phyloP scores from a whole-genome alignment of 1,140 invertebrate genomes.

The Drosophila gunungcola region DNA sequence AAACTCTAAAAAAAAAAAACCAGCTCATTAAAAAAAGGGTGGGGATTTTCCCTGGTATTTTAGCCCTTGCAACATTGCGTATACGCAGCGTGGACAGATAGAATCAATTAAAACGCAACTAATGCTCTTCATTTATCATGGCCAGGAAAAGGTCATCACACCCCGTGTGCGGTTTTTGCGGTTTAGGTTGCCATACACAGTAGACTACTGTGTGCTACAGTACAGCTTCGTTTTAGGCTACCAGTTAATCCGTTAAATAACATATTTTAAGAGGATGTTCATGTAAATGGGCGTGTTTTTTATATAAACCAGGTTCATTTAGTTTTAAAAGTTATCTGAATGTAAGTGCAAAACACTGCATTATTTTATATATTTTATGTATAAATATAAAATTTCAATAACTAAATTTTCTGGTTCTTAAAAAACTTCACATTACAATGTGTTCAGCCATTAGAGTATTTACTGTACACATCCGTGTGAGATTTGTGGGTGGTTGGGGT shows the following conservation, averaged over 20 bases:
- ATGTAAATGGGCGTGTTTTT: no score
- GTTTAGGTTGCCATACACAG: conserved; percentile 9
- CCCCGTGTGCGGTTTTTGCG: conserved; percentile 29
- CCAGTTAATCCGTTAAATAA: no score
- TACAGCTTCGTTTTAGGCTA: background rate
- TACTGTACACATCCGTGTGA: conserved; percentile 5
- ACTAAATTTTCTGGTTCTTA: no score
- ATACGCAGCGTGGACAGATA: conserved; percentile 48
- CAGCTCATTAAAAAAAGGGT: conserved; percentile 19
- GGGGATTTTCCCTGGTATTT: conserved; percentile 13
- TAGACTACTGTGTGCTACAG: background rate
- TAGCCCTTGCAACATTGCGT: conserved; percentile 32
- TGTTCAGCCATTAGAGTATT: background rate
- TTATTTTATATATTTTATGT: no score
- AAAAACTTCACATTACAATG: background rate
- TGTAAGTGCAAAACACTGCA: no score
- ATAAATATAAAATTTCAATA: no score
- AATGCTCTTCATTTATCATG: conserved; percentile 78
- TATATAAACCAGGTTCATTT: no score
- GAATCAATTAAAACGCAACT: conserved; percentile 82
- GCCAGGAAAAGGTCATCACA: conserved; percentile 52
- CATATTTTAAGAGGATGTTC: no score
- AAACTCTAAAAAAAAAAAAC: background rate
- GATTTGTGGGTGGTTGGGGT: conserved; percentile 19
- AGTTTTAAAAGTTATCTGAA: no score